Evolutionary conservation across 2,113 vertebrate species (phyloP).

Genomic region (Martes martes): DNA sequence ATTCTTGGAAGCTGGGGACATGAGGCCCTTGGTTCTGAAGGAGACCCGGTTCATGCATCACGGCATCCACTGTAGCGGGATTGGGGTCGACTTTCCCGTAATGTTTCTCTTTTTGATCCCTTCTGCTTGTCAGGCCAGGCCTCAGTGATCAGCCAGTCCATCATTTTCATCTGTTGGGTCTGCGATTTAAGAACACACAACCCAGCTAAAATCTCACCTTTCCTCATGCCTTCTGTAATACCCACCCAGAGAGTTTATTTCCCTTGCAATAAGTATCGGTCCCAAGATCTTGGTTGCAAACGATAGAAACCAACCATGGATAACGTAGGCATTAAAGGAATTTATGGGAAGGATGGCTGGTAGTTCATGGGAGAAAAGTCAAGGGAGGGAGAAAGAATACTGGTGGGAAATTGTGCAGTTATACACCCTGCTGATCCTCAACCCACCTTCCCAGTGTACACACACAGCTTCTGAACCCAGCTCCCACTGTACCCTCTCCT

Average conservation of each 20-base stretch:
- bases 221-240: not conserved
- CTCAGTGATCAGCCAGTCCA: not conserved
- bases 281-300: not conserved
- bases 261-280: not conserved
- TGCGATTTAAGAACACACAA: not conserved
- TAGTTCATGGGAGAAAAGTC: not conserved
- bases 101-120: not conserved
- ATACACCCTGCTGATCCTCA: not conserved
- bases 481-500: too few relatives aligned
- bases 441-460: not conserved
- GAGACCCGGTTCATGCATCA: not conserved
- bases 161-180: not conserved
- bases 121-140: not conserved
- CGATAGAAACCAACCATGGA: not conserved
- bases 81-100: not conserved
- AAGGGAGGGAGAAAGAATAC: not conserved
- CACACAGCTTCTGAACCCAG: not conserved
- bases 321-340: not conserved
- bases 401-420: not conserved
- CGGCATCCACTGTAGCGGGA: not conserved
- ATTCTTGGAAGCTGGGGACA: not conserved
- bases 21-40: not conserved
- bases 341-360: constrained; percentile 1
- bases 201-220: not conserved
- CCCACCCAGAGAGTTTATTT: not conserved